Evolutionary conservation across 2,888 invertebrate genomes (phyloP).

Genomic region (Trachelus stipa): DNA sequence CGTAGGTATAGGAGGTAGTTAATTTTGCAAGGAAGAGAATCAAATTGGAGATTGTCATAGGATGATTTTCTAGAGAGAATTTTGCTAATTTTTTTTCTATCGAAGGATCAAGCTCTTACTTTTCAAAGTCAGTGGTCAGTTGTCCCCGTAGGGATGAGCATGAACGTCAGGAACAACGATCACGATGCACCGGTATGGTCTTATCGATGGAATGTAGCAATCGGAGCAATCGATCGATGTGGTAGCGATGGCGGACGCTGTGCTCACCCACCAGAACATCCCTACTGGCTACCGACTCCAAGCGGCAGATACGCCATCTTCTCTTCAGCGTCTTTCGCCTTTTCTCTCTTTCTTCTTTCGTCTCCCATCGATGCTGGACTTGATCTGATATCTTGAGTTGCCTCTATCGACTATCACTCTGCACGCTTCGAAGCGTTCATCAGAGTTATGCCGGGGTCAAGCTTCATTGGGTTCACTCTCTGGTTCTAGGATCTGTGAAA

Average conservation of each 20-base stretch:
- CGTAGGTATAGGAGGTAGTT: background rate
- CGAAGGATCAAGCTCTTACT: background rate
- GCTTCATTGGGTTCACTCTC: slow-evolving; percentile 14
- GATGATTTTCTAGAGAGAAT: background rate
- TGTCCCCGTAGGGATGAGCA: background rate
- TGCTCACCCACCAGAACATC: slow-evolving; percentile 58
- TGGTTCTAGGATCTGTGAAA: background rate
- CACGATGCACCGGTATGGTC: slow-evolving; percentile 14
- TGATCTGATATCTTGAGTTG: slow-evolving; percentile 51
- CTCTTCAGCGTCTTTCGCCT: slow-evolving; percentile 32
- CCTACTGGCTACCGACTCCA: slow-evolving; percentile 50
- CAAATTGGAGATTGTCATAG: background rate
- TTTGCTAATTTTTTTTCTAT: background rate
- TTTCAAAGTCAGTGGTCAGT: background rate
- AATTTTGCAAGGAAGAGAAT: background rate
- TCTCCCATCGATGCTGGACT: slow-evolving; percentile 36
- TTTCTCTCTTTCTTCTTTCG: slow-evolving; percentile 14
- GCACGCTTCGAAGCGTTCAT: slow-evolving; percentile 35
- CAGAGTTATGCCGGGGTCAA: slow-evolving; percentile 48
- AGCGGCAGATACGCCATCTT: slow-evolving; percentile 50
- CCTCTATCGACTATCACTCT: slow-evolving; percentile 49
- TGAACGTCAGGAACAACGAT: slow-evolving; percentile 3
- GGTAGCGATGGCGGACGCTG: slow-evolving; percentile 53
- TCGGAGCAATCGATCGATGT: slow-evolving; percentile 56
- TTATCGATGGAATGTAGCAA: slow-evolving; percentile 51